Evolutionary conservation across 2,113 vertebrate genomes (phyloP).

Genomic region (Epinephelus lanceolatus): DNA sequence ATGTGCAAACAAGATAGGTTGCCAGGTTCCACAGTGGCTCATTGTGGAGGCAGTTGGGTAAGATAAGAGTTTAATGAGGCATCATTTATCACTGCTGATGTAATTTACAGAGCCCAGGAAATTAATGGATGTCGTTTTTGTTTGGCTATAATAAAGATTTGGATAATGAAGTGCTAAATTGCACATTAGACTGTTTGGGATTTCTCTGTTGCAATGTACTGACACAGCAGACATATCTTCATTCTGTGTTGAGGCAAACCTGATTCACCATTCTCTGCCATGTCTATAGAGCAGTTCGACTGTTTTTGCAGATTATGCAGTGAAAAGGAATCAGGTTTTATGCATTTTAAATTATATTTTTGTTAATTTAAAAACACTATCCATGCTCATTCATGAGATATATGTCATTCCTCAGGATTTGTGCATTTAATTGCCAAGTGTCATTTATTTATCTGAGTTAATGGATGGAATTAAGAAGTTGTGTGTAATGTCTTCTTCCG

Average conservation of each 20-base stretch:
- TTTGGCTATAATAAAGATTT: constrained; percentile 12
- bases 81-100: constrained; percentile 21
- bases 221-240: neutral
- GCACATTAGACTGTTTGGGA: neutral
- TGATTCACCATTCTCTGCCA: neutral
- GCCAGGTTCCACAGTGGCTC: constrained; percentile 10
- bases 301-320: neutral
- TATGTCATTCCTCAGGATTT: neutral
- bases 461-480: neutral
- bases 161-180: constrained; percentile 18
- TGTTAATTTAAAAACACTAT: neutral
- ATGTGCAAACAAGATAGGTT: constrained; percentile 39
- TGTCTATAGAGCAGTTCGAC: neutral
- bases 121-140: constrained; percentile 18
- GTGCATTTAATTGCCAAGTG: neutral
- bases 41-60: constrained; percentile 22
- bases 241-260: neutral
- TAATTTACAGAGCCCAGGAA: constrained; percentile 28
- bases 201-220: constrained; percentile 3
- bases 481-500: constrained; percentile 21
- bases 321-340: neutral
- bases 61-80: constrained; percentile 58
- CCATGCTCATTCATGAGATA: neutral
- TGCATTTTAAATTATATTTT: neutral
- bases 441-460: neutral